These are phyloP conservation scores for Tuta absoluta DNA, from an alignment of 2,888 invertebrate genomes.

Conservation along the genomic window DNA sequence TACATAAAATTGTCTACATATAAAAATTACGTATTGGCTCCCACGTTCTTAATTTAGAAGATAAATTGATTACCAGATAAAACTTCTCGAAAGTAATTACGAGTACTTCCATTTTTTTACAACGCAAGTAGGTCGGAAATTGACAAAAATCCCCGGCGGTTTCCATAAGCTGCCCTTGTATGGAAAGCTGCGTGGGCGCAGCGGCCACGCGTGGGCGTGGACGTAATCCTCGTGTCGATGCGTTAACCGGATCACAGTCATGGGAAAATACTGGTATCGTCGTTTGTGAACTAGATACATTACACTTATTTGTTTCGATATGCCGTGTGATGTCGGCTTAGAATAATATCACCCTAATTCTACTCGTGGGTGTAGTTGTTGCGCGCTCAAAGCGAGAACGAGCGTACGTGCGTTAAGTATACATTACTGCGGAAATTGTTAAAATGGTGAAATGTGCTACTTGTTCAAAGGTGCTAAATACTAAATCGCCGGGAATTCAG, in stretches of 20 bases:
- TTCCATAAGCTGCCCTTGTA: slow-evolving; percentile 6
- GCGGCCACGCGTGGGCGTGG: slow-evolving; percentile 45
- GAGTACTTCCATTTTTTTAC: background rate
- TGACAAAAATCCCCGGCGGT: background rate
- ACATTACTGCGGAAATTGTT: too few species aligned
- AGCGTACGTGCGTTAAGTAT: too few species aligned
- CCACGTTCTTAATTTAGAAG: background rate
- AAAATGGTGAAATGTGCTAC: too few species aligned
- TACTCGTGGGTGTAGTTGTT: too few species aligned
- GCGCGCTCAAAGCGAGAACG: too few species aligned
- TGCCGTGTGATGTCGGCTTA: background rate
- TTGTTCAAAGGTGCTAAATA: too few species aligned
- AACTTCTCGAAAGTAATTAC: slow-evolving; percentile 3
- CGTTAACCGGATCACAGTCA: slow-evolving; percentile 15
- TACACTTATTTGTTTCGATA: background rate
- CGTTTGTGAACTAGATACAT: slow-evolving; percentile 1
- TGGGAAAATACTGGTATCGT: slow-evolving; percentile 8
- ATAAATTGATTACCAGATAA: slow-evolving; percentile 14
- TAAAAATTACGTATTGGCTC: background rate
- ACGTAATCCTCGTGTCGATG: slow-evolving; percentile 35
- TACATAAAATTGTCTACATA: too few species aligned
- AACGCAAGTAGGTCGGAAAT: slow-evolving; percentile 3
- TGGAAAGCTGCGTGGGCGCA: slow-evolving; percentile 47
- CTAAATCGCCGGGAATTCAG: too few species aligned
- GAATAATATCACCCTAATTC: too few species aligned